Percentiles rank a stretch among this genome's conserved stretches.
These are phyloP conservation scores for Stegastes partitus DNA, from an alignment of 2,113 vertebrate genomes.

Conservation along the genomic window DNA sequence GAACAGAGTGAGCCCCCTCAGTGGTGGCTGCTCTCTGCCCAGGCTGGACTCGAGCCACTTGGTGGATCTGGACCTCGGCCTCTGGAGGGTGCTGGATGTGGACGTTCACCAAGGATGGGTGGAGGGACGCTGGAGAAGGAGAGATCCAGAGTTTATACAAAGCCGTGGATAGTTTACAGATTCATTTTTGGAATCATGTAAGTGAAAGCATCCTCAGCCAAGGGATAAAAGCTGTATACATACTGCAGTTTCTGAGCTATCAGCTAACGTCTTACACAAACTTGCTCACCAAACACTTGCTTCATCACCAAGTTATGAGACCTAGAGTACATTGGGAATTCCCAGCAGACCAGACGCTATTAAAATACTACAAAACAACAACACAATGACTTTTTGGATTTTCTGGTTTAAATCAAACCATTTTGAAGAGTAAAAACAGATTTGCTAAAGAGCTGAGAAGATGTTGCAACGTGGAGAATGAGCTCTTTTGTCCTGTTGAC, in stretches of 20 bases:
- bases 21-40: slow-evolving; percentile 75
- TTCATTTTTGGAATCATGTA: slow-evolving; percentile 13
- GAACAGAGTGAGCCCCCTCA: slow-evolving; percentile 85
- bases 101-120: slow-evolving; percentile 87
- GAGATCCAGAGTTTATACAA: slow-evolving; percentile 46
- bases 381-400: slow-evolving; percentile 33
- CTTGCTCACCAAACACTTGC: slow-evolving; percentile 40
- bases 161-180: slow-evolving; percentile 39
- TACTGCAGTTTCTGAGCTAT: slow-evolving; percentile 35
- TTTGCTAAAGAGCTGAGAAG: slow-evolving; percentile 46
- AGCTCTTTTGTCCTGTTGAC: slow-evolving; percentile 67
- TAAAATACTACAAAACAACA: slow-evolving; percentile 55
- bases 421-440: slow-evolving; percentile 64
- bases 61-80: slow-evolving; percentile 84
- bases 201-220: slow-evolving; percentile 37
- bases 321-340: slow-evolving; percentile 42
- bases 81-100: slow-evolving; percentile 87
- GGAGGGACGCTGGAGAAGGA: slow-evolving; percentile 77
- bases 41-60: slow-evolving; percentile 84
- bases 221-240: slow-evolving; percentile 52
- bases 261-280: slow-evolving; percentile 44
- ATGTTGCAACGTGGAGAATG: slow-evolving; percentile 68
- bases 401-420: slow-evolving; percentile 69
- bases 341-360: slow-evolving; percentile 38
- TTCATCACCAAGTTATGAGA: slow-evolving; percentile 47